Base-by-base conservation (phyloP, 2,888 invertebrate genomes). In the Scrobipalpa costella region DNA sequence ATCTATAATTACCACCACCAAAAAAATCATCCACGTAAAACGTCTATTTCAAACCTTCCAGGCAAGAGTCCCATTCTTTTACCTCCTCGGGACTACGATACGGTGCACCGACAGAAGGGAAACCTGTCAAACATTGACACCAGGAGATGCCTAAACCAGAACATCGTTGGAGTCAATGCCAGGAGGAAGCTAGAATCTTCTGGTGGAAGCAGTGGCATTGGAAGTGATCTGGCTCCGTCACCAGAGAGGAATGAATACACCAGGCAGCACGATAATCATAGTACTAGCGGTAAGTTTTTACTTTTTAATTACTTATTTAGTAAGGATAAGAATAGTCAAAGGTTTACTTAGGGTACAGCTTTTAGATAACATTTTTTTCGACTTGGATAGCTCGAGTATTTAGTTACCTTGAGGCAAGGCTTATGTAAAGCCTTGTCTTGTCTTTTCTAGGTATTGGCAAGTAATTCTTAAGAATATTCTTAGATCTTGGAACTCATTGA, bases 11-110 rank as follows among this genome's bases (percentile, higher is more conserved):
- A 9, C 7, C 15, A 34, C n/a, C n/a, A 3, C 13, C 33, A n/a
- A 21, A 33, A 33, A 21, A 11, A 55, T 33, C n/a, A 55, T 27
- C 33, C 27, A 33, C 1, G 15, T 59, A n/a, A n/a, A n/a, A n/a
- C n/a, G n/a, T n/a, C n/a, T n/a, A n/a, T n/a, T n/a, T n/a, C n/a
- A n/a, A n/a, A 34, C 9, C 11, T 77, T 85, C 17, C 88, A 86
- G 90, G 90, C 13, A 91, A 92, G 65, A 94, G 93, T 7, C 98
- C 98, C 0, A 94, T 98, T 62, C 92, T 98, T 21, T 90, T 98
- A 67, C 98, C 98, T 0, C 98, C 98, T 0, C 93, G 97, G 34
- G 98, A 98, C 85, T 98, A 98, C 90, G 98, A 98, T 85, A 98
- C 98, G 0, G 96, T 97, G 2, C 96, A 96, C 80, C 93, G 96